Percentiles rank a stretch among this genome's conserved stretches.
These are phyloP conservation scores for Carposina sasakii DNA, from an alignment of 1,140 invertebrate species.

Conservation along the genomic window DNA sequence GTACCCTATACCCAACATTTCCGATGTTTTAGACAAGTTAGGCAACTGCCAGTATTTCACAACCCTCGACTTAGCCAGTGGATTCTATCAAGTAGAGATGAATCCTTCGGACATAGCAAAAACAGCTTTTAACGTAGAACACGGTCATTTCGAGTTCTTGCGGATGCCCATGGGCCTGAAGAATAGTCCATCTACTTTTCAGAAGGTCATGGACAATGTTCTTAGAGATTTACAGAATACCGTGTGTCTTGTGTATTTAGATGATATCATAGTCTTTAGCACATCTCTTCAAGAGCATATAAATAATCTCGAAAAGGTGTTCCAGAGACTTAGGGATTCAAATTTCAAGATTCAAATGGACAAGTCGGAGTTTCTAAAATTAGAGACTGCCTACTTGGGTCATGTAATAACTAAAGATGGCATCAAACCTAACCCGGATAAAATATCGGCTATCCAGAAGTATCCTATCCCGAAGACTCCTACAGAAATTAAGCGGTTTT, in stretches of 20 bases:
- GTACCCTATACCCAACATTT: constrained; percentile 70
- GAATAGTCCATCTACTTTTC: no score
- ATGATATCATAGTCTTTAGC: no score
- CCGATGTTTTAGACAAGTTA: constrained; percentile 48
- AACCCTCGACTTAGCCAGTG: constrained; percentile 58
- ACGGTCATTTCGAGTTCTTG: constrained; percentile 38
- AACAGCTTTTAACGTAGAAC: constrained; percentile 48
- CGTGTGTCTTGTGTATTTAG: no score
- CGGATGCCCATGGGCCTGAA: constrained; percentile 20
- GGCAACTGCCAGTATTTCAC: constrained; percentile 42
- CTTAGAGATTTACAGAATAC: constrained; percentile 33
- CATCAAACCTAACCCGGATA: constrained; percentile 16
- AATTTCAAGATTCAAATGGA: constrained; percentile 27
- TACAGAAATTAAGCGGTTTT: no score
- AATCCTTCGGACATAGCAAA: constrained; percentile 37
- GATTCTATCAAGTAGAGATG: constrained; percentile 69
- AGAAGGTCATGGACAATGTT: no score
- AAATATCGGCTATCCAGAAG: neutral
- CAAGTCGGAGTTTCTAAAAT: no score
- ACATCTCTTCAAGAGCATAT: constrained; percentile 26
- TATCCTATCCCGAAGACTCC: no score
- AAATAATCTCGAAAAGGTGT: constrained; percentile 21
- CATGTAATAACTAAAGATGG: constrained; percentile 24
- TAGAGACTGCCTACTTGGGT: constrained; percentile 27
- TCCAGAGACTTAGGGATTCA: constrained; percentile 20